Percentiles rank a stretch among this genome's conserved stretches.
Evolutionary conservation across 2,888 invertebrate species (phyloP).

Genomic region (Lochmaea capreae): DNA sequence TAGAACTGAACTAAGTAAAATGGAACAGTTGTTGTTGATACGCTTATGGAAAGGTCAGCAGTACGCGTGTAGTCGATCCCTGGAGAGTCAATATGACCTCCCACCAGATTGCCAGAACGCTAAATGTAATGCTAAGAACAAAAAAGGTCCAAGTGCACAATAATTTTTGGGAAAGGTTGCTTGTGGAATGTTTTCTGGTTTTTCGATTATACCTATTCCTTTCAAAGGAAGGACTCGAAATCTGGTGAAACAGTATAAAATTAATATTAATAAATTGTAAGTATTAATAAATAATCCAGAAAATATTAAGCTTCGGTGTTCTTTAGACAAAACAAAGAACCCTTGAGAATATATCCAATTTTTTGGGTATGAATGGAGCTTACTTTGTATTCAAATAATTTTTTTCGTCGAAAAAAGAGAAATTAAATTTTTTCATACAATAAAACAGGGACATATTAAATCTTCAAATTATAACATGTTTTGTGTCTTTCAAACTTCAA

Average conservation of each 20-base stretch:
- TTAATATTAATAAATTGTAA: not conserved
- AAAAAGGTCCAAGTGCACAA: slow-evolving; percentile 29
- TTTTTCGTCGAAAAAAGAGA: no score
- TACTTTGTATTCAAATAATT: no score
- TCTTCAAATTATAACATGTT: no score
- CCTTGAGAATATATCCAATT: no score
- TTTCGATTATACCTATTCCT: slow-evolving; percentile 21
- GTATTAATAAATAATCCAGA: not conserved
- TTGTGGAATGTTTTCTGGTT: slow-evolving; percentile 16
- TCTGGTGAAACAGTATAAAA: slow-evolving; percentile 11
- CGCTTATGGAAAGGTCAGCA: slow-evolving; percentile 10
- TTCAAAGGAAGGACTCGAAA: slow-evolving; percentile 1
- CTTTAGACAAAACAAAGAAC: no score
- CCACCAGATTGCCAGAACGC: slow-evolving; percentile 31
- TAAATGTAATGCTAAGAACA: slow-evolving; percentile 34
- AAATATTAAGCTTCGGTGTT: no score
- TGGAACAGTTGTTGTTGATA: not conserved
- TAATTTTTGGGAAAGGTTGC: slow-evolving; percentile 27
- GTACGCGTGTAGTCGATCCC: slow-evolving; percentile 24
- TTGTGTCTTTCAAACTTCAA: no score
- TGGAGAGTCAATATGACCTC: slow-evolving; percentile 33
- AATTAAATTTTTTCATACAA: no score
- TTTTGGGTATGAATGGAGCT: no score
- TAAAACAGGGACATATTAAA: no score
- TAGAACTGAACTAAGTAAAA: no score